Percentiles rank a stretch among this genome's conserved stretches.
phyloP scores from a whole-genome alignment of 2,888 invertebrate species.

The Andricus quercusramuli region DNA sequence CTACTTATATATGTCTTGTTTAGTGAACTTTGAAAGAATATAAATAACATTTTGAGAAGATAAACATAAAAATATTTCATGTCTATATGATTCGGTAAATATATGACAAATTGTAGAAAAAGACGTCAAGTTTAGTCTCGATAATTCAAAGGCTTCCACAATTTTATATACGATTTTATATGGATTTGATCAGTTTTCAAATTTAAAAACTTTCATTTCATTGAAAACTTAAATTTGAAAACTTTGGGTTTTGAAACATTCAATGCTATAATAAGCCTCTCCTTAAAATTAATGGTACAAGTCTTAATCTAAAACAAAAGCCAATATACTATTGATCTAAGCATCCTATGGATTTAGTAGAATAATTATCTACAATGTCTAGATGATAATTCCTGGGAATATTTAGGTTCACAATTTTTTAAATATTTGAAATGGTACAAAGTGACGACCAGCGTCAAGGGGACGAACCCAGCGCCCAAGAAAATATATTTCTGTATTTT shows the following conservation, averaged over 20 bases:
- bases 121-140: too few relatives aligned
- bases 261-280: background rate
- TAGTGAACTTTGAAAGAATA: too few relatives aligned
- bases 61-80: too few relatives aligned
- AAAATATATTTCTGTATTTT: slow-evolving; percentile 36
- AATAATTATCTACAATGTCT: background rate
- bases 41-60: too few relatives aligned
- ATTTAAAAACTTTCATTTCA: background rate
- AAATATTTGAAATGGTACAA: background rate
- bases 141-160: too few relatives aligned
- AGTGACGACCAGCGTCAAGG: slow-evolving; percentile 65
- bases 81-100: too few relatives aligned
- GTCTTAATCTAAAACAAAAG: background rate
- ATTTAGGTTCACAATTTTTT: background rate
- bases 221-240: too few relatives aligned
- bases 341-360: background rate
- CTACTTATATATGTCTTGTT: too few relatives aligned
- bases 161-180: background rate
- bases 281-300: background rate
- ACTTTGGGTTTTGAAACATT: too few relatives aligned
- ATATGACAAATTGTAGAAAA: too few relatives aligned
- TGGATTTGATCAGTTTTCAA: background rate
- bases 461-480: slow-evolving; percentile 66
- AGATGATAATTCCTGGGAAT: background rate
- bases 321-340: background rate